A percentile compares a stretch with the other conserved stretches of the same genome.
phyloP scores from a whole-genome alignment of 1,140 invertebrate species.

The Cotesia vestalis region DNA sequence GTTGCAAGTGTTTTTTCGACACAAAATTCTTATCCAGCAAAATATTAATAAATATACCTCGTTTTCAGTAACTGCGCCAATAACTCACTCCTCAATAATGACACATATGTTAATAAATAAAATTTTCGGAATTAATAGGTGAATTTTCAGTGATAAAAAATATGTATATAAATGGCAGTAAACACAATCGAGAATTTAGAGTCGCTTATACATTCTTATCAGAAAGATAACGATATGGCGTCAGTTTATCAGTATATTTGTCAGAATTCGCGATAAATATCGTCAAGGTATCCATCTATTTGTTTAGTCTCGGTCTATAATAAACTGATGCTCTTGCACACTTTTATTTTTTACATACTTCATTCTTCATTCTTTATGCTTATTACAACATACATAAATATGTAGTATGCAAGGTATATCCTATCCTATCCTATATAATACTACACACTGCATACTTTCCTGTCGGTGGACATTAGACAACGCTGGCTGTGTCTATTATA shows the following conservation, averaged over 20 bases:
- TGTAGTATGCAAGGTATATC: too few species aligned
- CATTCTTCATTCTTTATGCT: not conserved
- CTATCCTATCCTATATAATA: too few species aligned
- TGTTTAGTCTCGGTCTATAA: conserved; percentile 11
- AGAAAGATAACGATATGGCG: conserved; percentile 15
- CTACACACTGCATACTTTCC: too few species aligned
- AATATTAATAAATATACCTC: too few species aligned
- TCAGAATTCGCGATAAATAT: conserved; percentile 6
- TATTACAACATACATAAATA: not conserved
- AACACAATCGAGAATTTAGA: not conserved
- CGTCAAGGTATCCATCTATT: conserved; percentile 8
- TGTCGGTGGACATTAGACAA: too few species aligned
- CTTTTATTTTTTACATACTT: not conserved
- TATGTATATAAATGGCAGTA: not conserved
- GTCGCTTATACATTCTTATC: conserved; percentile 4
- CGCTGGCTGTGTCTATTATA: too few species aligned
- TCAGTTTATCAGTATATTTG: conserved; percentile 22
- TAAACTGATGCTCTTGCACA: not conserved
- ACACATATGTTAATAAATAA: too few species aligned
- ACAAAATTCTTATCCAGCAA: too few species aligned
- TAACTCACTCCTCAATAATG: too few species aligned
- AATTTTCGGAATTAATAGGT: not conserved
- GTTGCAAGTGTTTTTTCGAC: too few species aligned
- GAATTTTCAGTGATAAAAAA: not conserved
- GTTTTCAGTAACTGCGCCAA: too few species aligned